Conservation (phyloP, 2,888 invertebrate species). For the Limnephilus lunatus region DNA sequence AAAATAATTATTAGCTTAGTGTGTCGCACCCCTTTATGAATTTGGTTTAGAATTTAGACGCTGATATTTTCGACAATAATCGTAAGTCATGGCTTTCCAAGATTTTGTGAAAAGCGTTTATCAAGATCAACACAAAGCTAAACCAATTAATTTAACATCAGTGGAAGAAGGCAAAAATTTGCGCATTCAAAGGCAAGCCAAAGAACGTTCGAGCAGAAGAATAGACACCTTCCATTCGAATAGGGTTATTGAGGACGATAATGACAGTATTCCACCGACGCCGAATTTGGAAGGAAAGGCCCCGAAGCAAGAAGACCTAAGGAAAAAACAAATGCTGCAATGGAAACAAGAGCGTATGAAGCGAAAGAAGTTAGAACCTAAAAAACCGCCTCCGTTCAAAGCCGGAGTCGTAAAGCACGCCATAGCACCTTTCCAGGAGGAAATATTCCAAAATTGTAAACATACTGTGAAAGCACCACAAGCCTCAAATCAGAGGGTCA, state of each 20-base stretch:
- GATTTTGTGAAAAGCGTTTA: constrained; percentile 53
- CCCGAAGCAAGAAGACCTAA: constrained; percentile 45
- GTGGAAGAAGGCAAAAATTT: constrained; percentile 57
- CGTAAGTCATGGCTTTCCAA: constrained; percentile 32
- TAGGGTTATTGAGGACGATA: constrained; percentile 51
- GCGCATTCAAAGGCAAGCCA: constrained; percentile 55
- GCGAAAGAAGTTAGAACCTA: constrained; percentile 55
- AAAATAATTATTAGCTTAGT: background rate
- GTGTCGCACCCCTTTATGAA: background rate
- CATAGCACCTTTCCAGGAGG: constrained; percentile 57
- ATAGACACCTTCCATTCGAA: constrained; percentile 56
- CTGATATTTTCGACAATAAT: background rate
- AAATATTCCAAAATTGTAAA: constrained; percentile 57
- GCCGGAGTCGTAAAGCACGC: constrained; percentile 58
- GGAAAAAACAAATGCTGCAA: constrained; percentile 59
- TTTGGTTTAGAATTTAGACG: background rate
- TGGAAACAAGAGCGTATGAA: constrained; percentile 58
- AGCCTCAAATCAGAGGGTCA: constrained; percentile 47
- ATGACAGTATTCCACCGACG: constrained; percentile 32
- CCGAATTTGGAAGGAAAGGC: constrained; percentile 34
- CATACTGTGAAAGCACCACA: background rate
- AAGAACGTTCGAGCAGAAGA: constrained; percentile 55
- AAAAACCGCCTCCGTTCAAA: constrained; percentile 62
- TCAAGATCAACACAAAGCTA: constrained; percentile 59
- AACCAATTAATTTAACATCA: constrained; percentile 35